Evolutionary conservation across 1,140 invertebrate genomes (phyloP).

Genomic region (Ips typographus): DNA sequence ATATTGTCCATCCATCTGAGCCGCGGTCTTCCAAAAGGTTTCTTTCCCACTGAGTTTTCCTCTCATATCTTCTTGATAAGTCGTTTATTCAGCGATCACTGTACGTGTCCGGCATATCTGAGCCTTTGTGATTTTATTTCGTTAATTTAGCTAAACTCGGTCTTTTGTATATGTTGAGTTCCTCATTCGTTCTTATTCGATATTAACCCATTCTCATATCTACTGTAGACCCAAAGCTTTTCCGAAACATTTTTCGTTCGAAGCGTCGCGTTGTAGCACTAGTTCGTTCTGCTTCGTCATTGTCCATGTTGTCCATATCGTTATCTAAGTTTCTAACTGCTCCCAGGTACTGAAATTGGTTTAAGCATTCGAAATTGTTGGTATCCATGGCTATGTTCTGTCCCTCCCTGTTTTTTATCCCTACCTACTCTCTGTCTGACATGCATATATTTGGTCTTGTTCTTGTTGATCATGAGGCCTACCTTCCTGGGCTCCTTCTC

Average conservation of each 20-base stretch:
- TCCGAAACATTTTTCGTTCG: background rate
- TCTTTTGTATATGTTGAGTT: background rate
- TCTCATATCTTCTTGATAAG: background rate
- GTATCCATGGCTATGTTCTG: background rate
- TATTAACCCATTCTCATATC: too few species aligned
- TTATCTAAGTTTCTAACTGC: slow-evolving; percentile 2
- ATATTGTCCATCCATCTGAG: slow-evolving; percentile 7
- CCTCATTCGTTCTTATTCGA: too few species aligned
- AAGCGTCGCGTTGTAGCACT: background rate
- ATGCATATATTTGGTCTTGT: too few species aligned
- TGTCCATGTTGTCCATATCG: background rate
- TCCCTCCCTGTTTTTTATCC: slow-evolving; percentile 4
- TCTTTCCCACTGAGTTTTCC: background rate
- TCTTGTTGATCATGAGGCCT: background rate
- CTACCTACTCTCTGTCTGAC: background rate
- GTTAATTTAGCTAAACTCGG: background rate
- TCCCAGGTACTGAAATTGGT: slow-evolving; percentile 1
- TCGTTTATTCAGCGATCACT: background rate
- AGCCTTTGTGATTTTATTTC: background rate
- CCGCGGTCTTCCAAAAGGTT: slow-evolving; percentile 8
- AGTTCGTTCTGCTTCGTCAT: slow-evolving; percentile 1
- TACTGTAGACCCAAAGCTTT: background rate
- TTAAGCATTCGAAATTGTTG: background rate
- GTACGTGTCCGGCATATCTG: slow-evolving; percentile 1
- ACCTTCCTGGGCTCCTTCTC: background rate